Evolutionary conservation across 2,888 invertebrate genomes (phyloP).

Genomic region (Xestia c-nigrum): DNA sequence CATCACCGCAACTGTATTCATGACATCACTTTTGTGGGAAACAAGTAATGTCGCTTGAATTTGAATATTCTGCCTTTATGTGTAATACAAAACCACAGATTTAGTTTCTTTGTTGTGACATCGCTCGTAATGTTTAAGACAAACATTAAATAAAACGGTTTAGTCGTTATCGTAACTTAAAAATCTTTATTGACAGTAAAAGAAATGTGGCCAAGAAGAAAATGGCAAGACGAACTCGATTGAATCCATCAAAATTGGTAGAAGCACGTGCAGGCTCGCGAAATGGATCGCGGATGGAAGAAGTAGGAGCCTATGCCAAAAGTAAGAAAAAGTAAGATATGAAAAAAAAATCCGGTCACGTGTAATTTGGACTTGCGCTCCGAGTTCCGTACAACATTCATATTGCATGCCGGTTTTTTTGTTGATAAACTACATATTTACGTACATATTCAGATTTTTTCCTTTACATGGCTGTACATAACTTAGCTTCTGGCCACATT

Average conservation of each 20-base stretch:
- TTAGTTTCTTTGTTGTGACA: slow-evolving; percentile 55
- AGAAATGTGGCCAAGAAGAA: neutral
- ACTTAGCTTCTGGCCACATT: too few relatives aligned
- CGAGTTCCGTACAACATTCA: too few relatives aligned
- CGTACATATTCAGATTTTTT: too few relatives aligned
- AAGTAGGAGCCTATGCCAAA: neutral
- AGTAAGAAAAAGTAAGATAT: neutral
- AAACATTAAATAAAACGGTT: slow-evolving; percentile 49
- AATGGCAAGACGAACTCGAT: neutral
- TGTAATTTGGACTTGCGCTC: too few relatives aligned
- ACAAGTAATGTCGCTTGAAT: slow-evolving; percentile 46
- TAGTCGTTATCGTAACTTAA: slow-evolving; percentile 34
- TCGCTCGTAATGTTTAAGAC: slow-evolving; percentile 29
- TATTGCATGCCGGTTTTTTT: too few relatives aligned
- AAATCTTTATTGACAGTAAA: slow-evolving; percentile 37
- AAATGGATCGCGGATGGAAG: neutral
- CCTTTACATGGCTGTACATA: too few relatives aligned
- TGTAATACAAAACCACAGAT: slow-evolving; percentile 55
- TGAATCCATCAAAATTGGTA: neutral
- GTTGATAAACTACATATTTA: too few relatives aligned
- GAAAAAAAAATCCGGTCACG: neutral
- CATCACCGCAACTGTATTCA: slow-evolving; percentile 44
- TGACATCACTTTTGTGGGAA: slow-evolving; percentile 56
- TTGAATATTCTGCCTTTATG: slow-evolving; percentile 45
- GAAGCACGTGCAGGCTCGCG: neutral